Percentiles rank a stretch among this genome's conserved stretches.
phyloP scores from a whole-genome alignment of 2,797 vertebrate species.

The Acrocephalus scirpaceus region DNA sequence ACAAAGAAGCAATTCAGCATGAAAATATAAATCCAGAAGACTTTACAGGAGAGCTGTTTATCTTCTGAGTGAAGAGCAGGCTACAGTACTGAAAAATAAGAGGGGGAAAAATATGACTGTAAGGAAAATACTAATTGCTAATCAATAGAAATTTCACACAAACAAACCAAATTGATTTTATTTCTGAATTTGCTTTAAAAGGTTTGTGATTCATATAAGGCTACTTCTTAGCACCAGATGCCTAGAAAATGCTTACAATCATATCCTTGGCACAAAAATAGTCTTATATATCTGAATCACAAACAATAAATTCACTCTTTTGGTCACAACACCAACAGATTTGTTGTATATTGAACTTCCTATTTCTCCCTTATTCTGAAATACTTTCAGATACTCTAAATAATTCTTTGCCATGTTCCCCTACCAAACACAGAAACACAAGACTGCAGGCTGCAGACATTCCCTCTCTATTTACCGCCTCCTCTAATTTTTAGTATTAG shows the following conservation, averaged over 20 bases:
- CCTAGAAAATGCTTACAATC: not conserved
- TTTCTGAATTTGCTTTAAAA: not conserved
- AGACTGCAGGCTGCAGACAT: not conserved
- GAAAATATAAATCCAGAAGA: slow-evolving; percentile 1
- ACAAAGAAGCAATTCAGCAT: slow-evolving; percentile 23
- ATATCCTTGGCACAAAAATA: not conserved
- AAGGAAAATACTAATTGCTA: not conserved
- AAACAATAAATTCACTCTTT: not conserved
- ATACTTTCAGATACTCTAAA: not conserved
- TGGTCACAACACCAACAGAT: not conserved
- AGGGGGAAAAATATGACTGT: not conserved
- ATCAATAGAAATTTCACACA: not conserved
- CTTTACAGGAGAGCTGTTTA: not conserved
- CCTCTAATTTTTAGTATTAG: not conserved
- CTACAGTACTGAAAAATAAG: not conserved
- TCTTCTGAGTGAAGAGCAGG: not conserved
- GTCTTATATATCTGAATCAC: not conserved
- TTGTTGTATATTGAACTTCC: not conserved
- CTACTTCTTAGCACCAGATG: not conserved
- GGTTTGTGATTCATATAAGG: not conserved
- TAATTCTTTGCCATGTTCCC: not conserved
- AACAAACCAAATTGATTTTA: not conserved
- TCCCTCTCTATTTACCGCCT: not conserved
- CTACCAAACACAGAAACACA: not conserved
- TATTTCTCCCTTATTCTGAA: not conserved